Evolutionary conservation across 2,797 vertebrate species (phyloP).

Genomic region (Taeniopygia guttata): DNA sequence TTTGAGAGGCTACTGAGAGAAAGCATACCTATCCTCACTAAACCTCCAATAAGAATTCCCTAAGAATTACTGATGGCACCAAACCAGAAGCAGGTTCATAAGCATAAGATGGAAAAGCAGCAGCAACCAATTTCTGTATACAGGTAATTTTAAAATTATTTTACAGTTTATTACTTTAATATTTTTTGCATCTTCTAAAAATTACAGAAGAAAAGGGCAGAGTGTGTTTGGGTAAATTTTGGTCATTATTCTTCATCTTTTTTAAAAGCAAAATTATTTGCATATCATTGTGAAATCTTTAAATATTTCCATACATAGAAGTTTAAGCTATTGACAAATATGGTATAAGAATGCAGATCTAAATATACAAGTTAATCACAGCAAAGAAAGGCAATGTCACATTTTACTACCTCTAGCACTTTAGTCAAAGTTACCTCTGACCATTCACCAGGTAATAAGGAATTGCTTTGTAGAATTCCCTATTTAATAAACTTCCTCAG

Average conservation of each 20-base stretch:
- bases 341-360: background rate
- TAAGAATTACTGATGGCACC: background rate
- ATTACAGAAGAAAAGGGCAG: background rate
- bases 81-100: background rate
- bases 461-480: background rate
- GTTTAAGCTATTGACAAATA: background rate
- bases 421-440: background rate
- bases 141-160: background rate
- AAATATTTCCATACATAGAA: background rate
- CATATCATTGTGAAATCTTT: background rate
- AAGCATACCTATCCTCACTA: background rate
- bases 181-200: background rate
- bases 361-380: background rate
- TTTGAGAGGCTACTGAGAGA: background rate
- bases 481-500: background rate
- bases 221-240: background rate
- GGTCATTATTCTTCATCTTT: background rate
- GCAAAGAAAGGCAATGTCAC: background rate
- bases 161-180: background rate
- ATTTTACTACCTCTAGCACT: background rate
- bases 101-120: background rate
- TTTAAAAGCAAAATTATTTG: background rate
- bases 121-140: background rate
- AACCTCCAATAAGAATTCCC: background rate
- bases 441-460: background rate